Conservation (phyloP, 2,888 invertebrate genomes). For the Drosophila prolongata region DNA sequence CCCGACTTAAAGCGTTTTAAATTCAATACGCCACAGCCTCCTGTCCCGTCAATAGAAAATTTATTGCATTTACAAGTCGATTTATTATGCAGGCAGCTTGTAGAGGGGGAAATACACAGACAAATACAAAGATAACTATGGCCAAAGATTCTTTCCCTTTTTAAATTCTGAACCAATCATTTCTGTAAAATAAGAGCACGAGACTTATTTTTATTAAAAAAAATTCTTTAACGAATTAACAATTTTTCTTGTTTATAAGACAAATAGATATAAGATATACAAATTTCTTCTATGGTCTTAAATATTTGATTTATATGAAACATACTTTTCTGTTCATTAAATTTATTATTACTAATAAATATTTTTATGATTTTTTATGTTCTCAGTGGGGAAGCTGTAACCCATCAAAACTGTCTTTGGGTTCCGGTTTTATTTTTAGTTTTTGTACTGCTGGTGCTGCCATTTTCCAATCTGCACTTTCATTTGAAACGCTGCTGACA, state of each 20-base stretch:
- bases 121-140: conserved; percentile 3
- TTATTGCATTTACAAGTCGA: conserved; percentile 79
- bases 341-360: background rate
- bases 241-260: too few relatives aligned
- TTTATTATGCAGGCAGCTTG: conserved; percentile 69
- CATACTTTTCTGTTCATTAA: background rate
- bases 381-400: conserved; percentile 47
- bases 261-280: too few relatives aligned
- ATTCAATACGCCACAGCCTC: conserved; percentile 60
- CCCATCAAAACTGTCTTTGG: conserved; percentile 69
- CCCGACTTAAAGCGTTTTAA: conserved; percentile 59
- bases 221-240: too few relatives aligned
- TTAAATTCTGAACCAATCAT: background rate
- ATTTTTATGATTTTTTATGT: background rate
- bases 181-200: too few relatives aligned
- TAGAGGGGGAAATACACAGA: conserved; percentile 15
- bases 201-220: too few relatives aligned
- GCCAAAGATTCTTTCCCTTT: background rate
- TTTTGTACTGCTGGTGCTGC: conserved; percentile 46
- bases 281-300: too few relatives aligned
- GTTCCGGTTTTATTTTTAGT: conserved; percentile 30
- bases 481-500: conserved; percentile 75
- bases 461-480: conserved; percentile 76
- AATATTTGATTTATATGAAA: too few relatives aligned
- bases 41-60: conserved; percentile 62